A percentile compares a stretch with the other conserved stretches of the same genome.
These are phyloP conservation scores for Cremastobaeus sp. DNA, from an alignment of 2,888 invertebrate species.

Conservation along the genomic window DNA sequence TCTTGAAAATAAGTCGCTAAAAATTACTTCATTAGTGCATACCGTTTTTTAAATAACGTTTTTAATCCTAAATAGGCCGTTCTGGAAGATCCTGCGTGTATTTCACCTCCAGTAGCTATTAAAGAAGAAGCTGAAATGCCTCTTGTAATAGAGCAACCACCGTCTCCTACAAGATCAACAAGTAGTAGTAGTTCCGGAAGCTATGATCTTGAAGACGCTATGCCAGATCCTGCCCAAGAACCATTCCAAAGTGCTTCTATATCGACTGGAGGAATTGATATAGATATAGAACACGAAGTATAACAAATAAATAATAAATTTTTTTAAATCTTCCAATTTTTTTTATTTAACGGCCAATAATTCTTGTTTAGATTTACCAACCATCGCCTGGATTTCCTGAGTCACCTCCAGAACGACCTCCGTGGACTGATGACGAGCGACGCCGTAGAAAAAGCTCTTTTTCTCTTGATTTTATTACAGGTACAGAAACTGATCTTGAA, in stretches of 20 bases:
- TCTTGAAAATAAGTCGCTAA: too few relatives aligned
- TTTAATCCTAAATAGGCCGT: conserved; percentile 68
- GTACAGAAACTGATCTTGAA: conserved; percentile 79
- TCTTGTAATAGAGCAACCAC: conserved; percentile 65
- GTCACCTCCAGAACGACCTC: conserved; percentile 72
- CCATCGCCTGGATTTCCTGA: conserved; percentile 76
- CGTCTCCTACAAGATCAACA: conserved; percentile 73
- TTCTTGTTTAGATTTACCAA: conserved; percentile 68
- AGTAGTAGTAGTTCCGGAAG: conserved; percentile 77
- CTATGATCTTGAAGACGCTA: conserved; percentile 76
- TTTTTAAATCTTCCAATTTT: conserved; percentile 10
- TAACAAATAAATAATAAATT: conserved; percentile 27
- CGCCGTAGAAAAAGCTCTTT: conserved; percentile 86
- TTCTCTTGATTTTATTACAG: conserved; percentile 85
- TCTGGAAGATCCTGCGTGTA: conserved; percentile 73
- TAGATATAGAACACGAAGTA: conserved; percentile 72
- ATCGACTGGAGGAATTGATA: conserved; percentile 67
- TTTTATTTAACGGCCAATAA: conserved; percentile 16
- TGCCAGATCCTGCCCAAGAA: conserved; percentile 69
- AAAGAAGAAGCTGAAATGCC: conserved; percentile 71
- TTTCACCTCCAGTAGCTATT: conserved; percentile 66
- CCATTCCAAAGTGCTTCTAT: conserved; percentile 65
- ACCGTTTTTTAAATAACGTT: too few relatives aligned
- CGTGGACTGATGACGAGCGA: conserved; percentile 85
- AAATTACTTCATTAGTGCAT: too few relatives aligned